These are phyloP conservation scores for Steatocranus sp. DNA, from an alignment of 2,797 vertebrate genomes.

Conservation along the genomic window DNA sequence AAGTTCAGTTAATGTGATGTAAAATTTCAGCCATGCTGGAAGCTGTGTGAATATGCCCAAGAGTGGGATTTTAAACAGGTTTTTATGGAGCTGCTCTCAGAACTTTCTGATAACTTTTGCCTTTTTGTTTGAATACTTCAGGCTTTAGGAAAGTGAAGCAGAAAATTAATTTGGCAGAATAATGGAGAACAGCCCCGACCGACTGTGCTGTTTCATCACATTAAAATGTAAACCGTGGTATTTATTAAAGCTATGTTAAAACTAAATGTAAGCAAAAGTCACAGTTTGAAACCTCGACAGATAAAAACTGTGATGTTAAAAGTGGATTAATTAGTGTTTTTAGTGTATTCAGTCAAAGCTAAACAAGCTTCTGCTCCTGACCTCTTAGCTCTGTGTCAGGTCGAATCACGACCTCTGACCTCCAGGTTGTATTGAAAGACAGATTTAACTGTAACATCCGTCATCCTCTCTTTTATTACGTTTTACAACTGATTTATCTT, in stretches of 20 bases:
- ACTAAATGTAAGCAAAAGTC: neutral
- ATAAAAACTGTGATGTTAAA: neutral
- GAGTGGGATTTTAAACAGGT: neutral
- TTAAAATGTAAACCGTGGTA: neutral
- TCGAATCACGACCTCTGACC: neutral
- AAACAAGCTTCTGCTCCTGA: neutral
- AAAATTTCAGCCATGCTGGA: neutral
- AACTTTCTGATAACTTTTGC: neutral
- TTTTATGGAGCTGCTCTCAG: neutral
- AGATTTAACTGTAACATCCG: neutral
- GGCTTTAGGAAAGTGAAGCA: neutral
- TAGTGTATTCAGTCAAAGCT: neutral
- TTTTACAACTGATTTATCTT: neutral
- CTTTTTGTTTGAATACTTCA: neutral
- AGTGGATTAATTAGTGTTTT: accelerated
- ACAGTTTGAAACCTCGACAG: neutral
- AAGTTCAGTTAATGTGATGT: neutral
- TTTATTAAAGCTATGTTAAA: accelerated
- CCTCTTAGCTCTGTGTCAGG: neutral
- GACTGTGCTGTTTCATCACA: neutral
- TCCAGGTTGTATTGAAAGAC: neutral
- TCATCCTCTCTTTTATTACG: neutral
- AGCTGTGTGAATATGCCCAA: neutral
- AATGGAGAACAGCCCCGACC: accelerated
- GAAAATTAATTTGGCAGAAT: neutral